Evolutionary conservation across 2,113 vertebrate genomes (phyloP), one percentile per base, ranked within the genome.

Genomic region (Colinus virginianus): DNA sequence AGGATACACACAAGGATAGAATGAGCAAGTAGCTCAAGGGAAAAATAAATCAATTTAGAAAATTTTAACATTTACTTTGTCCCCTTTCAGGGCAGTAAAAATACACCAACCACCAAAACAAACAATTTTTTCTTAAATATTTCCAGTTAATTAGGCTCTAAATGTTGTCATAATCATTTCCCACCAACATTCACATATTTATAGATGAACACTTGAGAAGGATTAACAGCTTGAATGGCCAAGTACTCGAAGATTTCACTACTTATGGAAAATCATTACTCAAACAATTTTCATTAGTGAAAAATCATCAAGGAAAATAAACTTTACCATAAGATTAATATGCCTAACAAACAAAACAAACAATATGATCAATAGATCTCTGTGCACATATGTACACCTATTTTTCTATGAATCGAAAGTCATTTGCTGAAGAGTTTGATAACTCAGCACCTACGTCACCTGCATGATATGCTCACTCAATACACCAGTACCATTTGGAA

Each of bases 311-410:
- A 10, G 30, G 28, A 88, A 90, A 75, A 90, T 46, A 72, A 90
- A 62, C 8, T 81, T 80, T 20, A 40, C 13, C 2, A n/a, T 16
- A 22, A 22, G n/a, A 75, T 61, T 78, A 26, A 30, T 2, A 3
- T 46, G 36, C 23, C 40, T 53, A 64, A 68, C 20, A 71, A 55
- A 64, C 40, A 76, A 69, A 93, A 78, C 17, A 68, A 93, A 51
- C 66, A 72, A 19, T 0, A 3, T 4, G 11, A 63, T 12, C 51
- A 63, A 49, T 25, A 68, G 32, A 71, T 76, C 28, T 9, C 55
- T 16, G 18, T 4, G 38, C 78, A 42, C 20, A 25, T 3, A 23
- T 0, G 4, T n/a, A 51, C 1, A 2, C 38, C 1, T 0, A 36
- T 61, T 71, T 56, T n/a, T 40, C 46, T 62, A 23, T 7, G 6